phyloP scores from a whole-genome alignment of 1,140 invertebrate species.

The Drosophila serrata region DNA sequence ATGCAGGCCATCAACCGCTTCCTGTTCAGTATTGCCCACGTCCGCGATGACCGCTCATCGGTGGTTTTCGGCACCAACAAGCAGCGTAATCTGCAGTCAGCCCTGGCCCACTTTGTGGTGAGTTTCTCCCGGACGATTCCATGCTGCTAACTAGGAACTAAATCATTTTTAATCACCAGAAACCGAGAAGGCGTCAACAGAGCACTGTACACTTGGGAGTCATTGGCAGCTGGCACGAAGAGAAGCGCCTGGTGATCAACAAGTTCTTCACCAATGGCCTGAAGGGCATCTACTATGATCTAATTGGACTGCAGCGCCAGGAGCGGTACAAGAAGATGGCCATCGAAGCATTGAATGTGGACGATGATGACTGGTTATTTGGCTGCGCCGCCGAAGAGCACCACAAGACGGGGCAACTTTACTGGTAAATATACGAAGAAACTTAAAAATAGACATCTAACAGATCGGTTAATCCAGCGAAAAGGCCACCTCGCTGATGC shows the following conservation, averaged over 20 bases:
- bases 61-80: slow-evolving; percentile 71
- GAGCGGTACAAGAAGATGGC: slow-evolving; percentile 60
- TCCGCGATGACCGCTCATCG: slow-evolving; percentile 34
- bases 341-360: slow-evolving; percentile 86
- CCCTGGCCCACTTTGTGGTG: slow-evolving; percentile 86
- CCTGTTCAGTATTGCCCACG: slow-evolving; percentile 91
- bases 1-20: slow-evolving; percentile 92
- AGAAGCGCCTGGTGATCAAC: slow-evolving; percentile 58
- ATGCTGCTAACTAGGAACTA: no score
- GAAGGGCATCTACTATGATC: slow-evolving; percentile 48
- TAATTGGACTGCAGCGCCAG: slow-evolving; percentile 53
- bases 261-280: slow-evolving; percentile 65
- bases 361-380: slow-evolving; percentile 90
- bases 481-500: slow-evolving; percentile 88
- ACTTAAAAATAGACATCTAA: neutral
- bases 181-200: slow-evolving; percentile 46
- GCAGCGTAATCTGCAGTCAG: slow-evolving; percentile 70
- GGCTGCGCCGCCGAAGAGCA: slow-evolving; percentile 88
- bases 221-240: slow-evolving; percentile 61
- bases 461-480: slow-evolving; percentile 79
- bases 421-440: slow-evolving; percentile 86
- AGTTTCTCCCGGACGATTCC: neutral
- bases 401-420: slow-evolving; percentile 85
- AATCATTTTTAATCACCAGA: slow-evolving; percentile 19
- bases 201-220: slow-evolving; percentile 15